These are phyloP conservation scores for Bradypus variegatus DNA, from an alignment of 2,797 vertebrate species.

Conservation along the genomic window DNA sequence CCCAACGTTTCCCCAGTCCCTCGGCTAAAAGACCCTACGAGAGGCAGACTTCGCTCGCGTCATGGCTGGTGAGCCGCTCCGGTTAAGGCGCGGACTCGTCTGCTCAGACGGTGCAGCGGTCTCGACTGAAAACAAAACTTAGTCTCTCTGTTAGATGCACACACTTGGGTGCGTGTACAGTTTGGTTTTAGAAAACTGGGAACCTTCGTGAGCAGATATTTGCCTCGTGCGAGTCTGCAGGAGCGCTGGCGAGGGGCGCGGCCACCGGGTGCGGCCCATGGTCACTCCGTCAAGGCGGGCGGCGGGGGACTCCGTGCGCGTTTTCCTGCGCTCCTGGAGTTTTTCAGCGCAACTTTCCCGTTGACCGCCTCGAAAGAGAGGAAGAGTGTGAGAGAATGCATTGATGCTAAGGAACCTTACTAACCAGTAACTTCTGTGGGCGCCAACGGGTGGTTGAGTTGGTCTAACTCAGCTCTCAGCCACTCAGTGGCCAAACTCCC, in stretches of 20 bases:
- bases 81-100: background rate
- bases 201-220: background rate
- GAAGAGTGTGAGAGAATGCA: background rate
- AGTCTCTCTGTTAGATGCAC: conserved; percentile 20
- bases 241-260: background rate
- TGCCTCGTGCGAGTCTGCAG: background rate
- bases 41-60: background rate
- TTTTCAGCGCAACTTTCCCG: conserved; percentile 27
- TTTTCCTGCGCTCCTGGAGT: background rate
- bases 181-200: background rate
- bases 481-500: background rate
- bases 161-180: background rate
- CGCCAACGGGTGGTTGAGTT: background rate
- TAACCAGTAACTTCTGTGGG: background rate
- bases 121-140: conserved; percentile 39
- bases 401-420: background rate
- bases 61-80: background rate
- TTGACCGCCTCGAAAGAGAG: background rate
- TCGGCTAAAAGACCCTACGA: background rate
- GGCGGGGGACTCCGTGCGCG: background rate
- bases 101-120: background rate
- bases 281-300: background rate
- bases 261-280: background rate
- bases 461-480: background rate
- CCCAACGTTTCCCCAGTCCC: background rate